A percentile compares a stretch with the other conserved stretches of the same genome.
phyloP scores from a whole-genome alignment of 2,888 invertebrate species.

The Orgyia antiqua region DNA sequence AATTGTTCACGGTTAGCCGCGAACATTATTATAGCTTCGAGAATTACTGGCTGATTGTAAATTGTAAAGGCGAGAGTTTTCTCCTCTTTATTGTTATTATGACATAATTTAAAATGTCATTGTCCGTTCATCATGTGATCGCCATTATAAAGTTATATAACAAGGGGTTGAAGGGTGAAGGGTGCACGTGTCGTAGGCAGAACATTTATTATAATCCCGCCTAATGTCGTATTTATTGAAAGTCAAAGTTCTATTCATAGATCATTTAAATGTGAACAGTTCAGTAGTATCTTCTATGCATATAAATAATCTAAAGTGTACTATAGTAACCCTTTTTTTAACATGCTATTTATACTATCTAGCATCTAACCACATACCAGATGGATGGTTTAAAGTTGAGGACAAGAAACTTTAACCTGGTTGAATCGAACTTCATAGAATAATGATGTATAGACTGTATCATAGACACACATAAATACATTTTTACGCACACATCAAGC shows the following conservation, averaged over 20 bases:
- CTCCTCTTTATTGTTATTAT: slow-evolving; percentile 37
- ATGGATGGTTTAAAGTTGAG: too few species aligned
- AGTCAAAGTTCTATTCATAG: slow-evolving; percentile 12
- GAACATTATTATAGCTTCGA: slow-evolving; percentile 40
- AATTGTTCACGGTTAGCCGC: slow-evolving; percentile 46
- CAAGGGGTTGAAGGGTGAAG: slow-evolving; percentile 60
- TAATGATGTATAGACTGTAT: too few species aligned
- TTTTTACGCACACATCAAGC: too few species aligned
- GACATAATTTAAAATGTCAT: slow-evolving; percentile 69
- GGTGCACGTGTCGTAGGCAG: slow-evolving; percentile 50
- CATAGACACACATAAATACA: too few species aligned
- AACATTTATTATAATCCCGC: slow-evolving; percentile 33
- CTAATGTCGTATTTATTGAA: slow-evolving; percentile 30
- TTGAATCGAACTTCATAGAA: too few species aligned
- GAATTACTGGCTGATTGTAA: slow-evolving; percentile 47
- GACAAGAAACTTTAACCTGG: too few species aligned
- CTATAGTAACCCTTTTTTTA: too few species aligned
- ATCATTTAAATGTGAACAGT: slow-evolving; percentile 8
- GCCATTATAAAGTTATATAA: slow-evolving; percentile 53
- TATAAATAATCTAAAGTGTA: too few species aligned
- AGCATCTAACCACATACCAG: too few species aligned
- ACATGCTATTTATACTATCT: too few species aligned
- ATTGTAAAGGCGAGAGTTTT: slow-evolving; percentile 18
- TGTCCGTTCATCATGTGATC: slow-evolving; percentile 40
- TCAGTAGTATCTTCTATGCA: slow-evolving; percentile 4